A percentile compares a stretch with the other conserved stretches of the same genome.
Evolutionary conservation across 2,888 invertebrate genomes (phyloP).

Genomic region (Unio delphinus): DNA sequence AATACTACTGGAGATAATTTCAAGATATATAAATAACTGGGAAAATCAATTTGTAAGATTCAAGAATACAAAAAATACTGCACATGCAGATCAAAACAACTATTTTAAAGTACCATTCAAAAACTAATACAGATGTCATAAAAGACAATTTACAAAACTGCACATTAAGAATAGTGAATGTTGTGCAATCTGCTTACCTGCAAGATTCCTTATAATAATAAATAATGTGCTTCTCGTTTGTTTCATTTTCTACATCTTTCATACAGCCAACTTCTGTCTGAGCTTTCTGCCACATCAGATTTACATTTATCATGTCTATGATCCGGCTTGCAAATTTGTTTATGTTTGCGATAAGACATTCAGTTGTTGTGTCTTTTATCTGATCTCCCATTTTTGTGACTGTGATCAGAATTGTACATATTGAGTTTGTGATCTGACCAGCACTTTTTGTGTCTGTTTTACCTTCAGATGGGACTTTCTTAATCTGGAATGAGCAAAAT

Average conservation of each 20-base stretch:
- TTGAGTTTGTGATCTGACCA: neutral
- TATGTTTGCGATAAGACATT: too few species aligned
- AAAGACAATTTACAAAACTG: neutral
- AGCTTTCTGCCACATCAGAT: constrained; percentile 28
- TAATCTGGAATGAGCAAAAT: constrained; percentile 19
- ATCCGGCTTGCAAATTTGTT: too few species aligned
- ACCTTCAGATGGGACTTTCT: constrained; percentile 15
- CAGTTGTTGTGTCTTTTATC: too few species aligned
- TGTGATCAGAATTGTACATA: too few species aligned
- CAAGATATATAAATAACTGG: too few species aligned
- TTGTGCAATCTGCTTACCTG: constrained; percentile 57
- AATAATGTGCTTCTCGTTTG: constrained; percentile 57
- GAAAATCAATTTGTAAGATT: too few species aligned
- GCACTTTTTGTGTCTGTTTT: constrained; percentile 31
- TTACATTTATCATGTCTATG: too few species aligned
- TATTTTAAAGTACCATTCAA: neutral
- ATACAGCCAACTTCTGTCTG: constrained; percentile 71
- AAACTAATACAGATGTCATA: neutral
- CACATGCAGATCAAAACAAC: too few species aligned
- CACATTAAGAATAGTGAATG: neutral
- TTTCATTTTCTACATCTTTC: constrained; percentile 70
- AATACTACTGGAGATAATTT: too few species aligned
- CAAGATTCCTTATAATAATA: constrained; percentile 65
- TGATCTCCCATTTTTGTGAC: too few species aligned
- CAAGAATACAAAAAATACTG: too few species aligned